Conservation (phyloP, 2,797 vertebrate species). For the Enteromius trimaculatus region DNA sequence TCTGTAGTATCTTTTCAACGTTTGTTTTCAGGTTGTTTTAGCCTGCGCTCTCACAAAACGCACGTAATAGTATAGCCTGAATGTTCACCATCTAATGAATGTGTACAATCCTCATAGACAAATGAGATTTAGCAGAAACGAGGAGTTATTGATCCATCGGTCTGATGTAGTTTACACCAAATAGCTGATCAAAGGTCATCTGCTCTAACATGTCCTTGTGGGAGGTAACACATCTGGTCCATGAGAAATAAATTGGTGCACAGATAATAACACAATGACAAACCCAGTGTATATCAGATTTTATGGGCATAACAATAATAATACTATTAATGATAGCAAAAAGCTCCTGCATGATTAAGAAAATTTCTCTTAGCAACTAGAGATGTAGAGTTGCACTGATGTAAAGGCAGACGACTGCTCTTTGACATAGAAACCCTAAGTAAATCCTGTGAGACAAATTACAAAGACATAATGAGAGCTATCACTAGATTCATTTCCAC, state of each 20-base stretch:
- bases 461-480: conserved; percentile 77
- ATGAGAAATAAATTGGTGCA: not conserved
- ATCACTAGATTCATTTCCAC: conserved; percentile 59
- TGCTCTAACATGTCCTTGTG: conserved; percentile 25
- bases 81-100: conserved; percentile 4
- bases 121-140: conserved; percentile 2
- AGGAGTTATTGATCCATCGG: conserved; percentile 35
- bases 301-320: not conserved
- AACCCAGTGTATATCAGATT: not conserved
- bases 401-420: not conserved
- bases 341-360: not conserved
- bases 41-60: not conserved
- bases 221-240: conserved; percentile 1
- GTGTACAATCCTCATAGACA: not conserved
- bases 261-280: conserved; percentile 22
- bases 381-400: not conserved
- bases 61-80: not conserved
- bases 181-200: conserved; percentile 35
- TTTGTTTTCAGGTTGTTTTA: not conserved
- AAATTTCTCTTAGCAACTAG: not conserved
- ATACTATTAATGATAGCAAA: not conserved
- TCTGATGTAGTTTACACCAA: conserved; percentile 33
- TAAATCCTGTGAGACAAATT: conserved; percentile 73
- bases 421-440: conserved; percentile 65
- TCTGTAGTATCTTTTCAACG: not conserved